Conservation (phyloP, 1,140 invertebrate species). For the Penaeus vannamei region DNA sequence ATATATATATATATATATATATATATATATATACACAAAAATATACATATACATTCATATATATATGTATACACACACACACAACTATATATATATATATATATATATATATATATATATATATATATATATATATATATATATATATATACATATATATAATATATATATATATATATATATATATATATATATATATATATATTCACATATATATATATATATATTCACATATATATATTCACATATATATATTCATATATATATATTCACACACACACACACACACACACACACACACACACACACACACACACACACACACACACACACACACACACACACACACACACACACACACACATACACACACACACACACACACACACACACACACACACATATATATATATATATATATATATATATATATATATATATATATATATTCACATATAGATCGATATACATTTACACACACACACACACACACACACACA, state of each 20-base stretch:
- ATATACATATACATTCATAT: neutral
- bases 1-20: neutral
- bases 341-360: neutral
- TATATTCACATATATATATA: neutral
- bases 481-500: neutral
- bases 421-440: neutral
- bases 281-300: neutral
- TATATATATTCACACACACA: neutral
- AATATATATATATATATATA: constrained; percentile 22
- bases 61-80: neutral
- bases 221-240: neutral
- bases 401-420: neutral
- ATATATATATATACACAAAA: neutral
- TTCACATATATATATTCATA: neutral
- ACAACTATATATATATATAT: neutral
- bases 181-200: constrained; percentile 15
- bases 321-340: neutral
- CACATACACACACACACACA: neutral
- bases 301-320: neutral
- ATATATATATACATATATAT: neutral
- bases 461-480: neutral
- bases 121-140: neutral
- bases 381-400: neutral
- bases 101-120: neutral
- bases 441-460: neutral